These are phyloP conservation scores for Drosophila nigromelanica DNA, from an alignment of 1,140 invertebrate species.

Conservation along the genomic window DNA sequence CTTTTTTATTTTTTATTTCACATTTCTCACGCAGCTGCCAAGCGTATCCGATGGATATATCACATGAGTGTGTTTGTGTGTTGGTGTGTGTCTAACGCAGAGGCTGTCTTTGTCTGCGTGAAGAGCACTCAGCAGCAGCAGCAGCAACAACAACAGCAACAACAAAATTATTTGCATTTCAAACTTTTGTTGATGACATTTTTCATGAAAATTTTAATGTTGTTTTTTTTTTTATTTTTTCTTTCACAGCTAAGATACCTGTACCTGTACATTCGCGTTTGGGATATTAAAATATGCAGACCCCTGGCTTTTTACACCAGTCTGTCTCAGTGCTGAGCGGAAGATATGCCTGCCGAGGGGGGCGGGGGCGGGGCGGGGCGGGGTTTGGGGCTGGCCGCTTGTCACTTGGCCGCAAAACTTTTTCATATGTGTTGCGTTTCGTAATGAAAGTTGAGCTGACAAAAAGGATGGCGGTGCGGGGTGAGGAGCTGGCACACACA, in stretches of 20 bases:
- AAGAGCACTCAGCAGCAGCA: conserved; percentile 62
- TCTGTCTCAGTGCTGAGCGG: conserved; percentile 7
- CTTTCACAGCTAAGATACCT: conserved; percentile 17
- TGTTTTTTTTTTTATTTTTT: conserved; percentile 48
- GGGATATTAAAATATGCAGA: conserved; percentile 81
- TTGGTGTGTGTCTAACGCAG: conserved; percentile 48
- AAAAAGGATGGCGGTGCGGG: not conserved
- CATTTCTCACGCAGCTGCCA: conserved; percentile 27
- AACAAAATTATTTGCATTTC: conserved; percentile 77
- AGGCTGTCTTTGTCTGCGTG: conserved; percentile 63
- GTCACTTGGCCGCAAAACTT: conserved; percentile 67
- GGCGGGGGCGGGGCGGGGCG: not conserved
- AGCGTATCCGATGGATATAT: conserved; percentile 64
- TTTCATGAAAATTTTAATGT: conserved; percentile 83
- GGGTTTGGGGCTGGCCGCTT: conserved; percentile 18
- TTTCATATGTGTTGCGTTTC: conserved; percentile 73
- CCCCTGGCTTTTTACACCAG: conserved; percentile 75
- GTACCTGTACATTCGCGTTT: conserved; percentile 66
- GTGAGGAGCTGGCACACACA: conserved; percentile 9
- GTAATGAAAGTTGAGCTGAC: conserved; percentile 68
- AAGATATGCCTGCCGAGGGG: conserved; percentile 1
- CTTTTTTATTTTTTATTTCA: conserved; percentile 22
- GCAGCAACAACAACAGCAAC: conserved; percentile 43
- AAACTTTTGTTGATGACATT: conserved; percentile 82
- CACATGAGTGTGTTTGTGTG: conserved; percentile 19